Conservation (phyloP, 2,888 invertebrate genomes). For the Xylocampa areola region DNA sequence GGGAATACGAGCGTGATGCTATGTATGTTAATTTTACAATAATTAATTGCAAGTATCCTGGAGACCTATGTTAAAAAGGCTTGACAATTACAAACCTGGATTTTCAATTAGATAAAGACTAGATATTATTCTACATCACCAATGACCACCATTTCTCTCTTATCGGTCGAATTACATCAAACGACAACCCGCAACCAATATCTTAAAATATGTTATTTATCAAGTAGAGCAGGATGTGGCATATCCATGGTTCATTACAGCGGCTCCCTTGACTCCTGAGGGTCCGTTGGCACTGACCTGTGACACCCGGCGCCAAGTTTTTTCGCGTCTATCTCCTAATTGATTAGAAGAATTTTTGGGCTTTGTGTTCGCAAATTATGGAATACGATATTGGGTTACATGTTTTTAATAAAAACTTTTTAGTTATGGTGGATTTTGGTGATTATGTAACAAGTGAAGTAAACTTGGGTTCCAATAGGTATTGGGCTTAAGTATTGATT, state of each 20-base stretch:
- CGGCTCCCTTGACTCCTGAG: slow-evolving; percentile 64
- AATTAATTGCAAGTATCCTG: no score
- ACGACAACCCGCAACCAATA: slow-evolving; percentile 20
- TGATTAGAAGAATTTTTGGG: slow-evolving; percentile 41
- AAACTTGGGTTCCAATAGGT: no score
- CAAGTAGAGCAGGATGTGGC: slow-evolving; percentile 63
- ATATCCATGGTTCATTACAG: slow-evolving; percentile 71
- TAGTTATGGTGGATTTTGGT: no score
- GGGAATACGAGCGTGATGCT: no score
- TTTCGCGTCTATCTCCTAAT: slow-evolving; percentile 65
- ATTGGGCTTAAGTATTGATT: no score
- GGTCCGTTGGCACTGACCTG: slow-evolving; percentile 73
- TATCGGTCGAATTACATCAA: slow-evolving; percentile 39
- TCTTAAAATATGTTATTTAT: slow-evolving; percentile 42
- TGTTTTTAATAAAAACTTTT: no score
- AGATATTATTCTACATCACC: neutral
- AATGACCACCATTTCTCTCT: slow-evolving; percentile 10
- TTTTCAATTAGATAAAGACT: neutral
- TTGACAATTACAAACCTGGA: no score
- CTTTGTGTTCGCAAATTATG: slow-evolving; percentile 24
- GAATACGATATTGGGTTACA: slow-evolving; percentile 9
- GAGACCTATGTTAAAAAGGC: no score
- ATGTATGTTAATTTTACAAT: no score
- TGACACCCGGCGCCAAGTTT: slow-evolving; percentile 83
- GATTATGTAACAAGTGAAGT: no score